Evolutionary conservation across 2,888 invertebrate species (phyloP), one percentile per base, ranked within the genome.

Genomic region (Masnerella sp.): DNA sequence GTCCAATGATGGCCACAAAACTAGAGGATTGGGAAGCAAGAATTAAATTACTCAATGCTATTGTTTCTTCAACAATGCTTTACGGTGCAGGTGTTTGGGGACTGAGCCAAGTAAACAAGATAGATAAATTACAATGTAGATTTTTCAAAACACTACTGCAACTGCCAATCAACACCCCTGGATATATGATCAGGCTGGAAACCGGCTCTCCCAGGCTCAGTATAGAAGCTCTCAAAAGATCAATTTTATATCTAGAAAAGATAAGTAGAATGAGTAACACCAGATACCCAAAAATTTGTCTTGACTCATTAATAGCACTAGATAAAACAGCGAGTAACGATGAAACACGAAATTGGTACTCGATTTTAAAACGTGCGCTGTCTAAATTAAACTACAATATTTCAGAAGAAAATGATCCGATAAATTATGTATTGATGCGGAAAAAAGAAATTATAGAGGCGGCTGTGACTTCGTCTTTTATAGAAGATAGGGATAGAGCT

Each of bases 1-100:
- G 15, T 9, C 28, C 8, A 20, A 32, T 40, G 11, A 1, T 43
- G 8, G 11, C 9, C 1, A 12, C 42, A 8, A 51, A 42, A 38
- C 8, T 28, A 11, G 43, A 51, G 2, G 20, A 15, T 7, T 52
- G 51, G 52, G 12, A 49, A 2, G 12, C 38, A 1, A 36, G 17
- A 34, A 22, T 17, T 3, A 61, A 30, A 49, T 36, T 61, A 4
- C 49, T 61, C 14, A 12, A 61, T 9, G 25, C 47, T 2, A 47
- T 40, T 1, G 49, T 61, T 4, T 15, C 47, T 5, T 32, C 47
- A 0, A 61, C 61, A 5, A 11, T 40, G n/a, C 20, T 49, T 9
- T 49, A 61, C 11, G 47, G 28, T 1, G 2, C 61, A 7, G 38
- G 22, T 5, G 30, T 61, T 2, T 61, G 61, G 61, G 40, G 40